A percentile compares a stretch with the other conserved stretches of the same genome.
Evolutionary conservation across 2,888 invertebrate species (phyloP).

Genomic region (Lasioglossum marginatum): DNA sequence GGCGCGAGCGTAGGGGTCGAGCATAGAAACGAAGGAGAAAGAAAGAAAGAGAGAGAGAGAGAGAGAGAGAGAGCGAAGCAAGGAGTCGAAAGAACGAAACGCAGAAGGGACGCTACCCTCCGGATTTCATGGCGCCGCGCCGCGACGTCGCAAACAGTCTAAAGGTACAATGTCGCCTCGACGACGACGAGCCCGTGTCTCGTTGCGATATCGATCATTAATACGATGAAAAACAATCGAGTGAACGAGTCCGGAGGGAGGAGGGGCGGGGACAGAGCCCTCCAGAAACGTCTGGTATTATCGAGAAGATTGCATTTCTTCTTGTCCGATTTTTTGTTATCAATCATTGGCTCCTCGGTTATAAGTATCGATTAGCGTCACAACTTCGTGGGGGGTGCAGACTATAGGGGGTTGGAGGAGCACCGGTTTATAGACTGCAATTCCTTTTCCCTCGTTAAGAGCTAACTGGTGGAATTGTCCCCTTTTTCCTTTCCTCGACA

Average conservation of each 20-base stretch:
- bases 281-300: conserved; percentile 57
- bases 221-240: conserved; percentile 68
- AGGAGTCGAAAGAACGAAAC: conserved; percentile 47
- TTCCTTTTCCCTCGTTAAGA: conserved; percentile 7
- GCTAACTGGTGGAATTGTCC: conserved; percentile 3
- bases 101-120: conserved; percentile 58
- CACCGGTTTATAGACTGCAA: conserved; percentile 9
- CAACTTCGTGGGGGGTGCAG: background rate
- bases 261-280: conserved; percentile 16
- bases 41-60: conserved; percentile 24
- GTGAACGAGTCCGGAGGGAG: background rate
- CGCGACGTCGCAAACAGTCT: conserved; percentile 72
- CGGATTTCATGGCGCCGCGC: conserved; percentile 76
- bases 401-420: background rate
- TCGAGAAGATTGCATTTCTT: conserved; percentile 60
- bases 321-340: conserved; percentile 52
- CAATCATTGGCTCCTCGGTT: conserved; percentile 43
- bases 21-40: conserved; percentile 25
- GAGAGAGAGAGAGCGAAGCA: conserved; percentile 25
- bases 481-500: background rate
- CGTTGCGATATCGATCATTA: conserved; percentile 70
- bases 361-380: conserved; percentile 46
- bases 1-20: conserved; percentile 38
- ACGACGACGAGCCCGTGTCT: conserved; percentile 53
- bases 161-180: conserved; percentile 57